Base-by-base conservation (phyloP, 2,888 invertebrate genomes). In the Heliconius erato region DNA sequence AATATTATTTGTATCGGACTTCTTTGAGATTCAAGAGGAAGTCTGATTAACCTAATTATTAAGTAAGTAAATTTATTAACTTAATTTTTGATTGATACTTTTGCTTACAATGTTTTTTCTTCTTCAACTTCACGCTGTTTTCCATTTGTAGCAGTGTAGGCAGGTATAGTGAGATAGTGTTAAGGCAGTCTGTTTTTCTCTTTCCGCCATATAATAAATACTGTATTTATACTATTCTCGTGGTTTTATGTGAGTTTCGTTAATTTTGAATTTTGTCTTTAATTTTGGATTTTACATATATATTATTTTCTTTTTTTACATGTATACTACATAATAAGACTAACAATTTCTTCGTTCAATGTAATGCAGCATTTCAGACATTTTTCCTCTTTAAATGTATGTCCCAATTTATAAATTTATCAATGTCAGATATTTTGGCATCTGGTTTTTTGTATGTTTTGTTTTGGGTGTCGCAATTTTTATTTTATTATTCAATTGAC, bases 361-460 rank as follows among this genome's bases (percentile, higher is more conserved):
- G 54, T 32, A 59, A 12, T 32, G 74, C 14, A 59, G 23, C 54
- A 32, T 32, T 28, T 74, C 6, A 54, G 12, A 74, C 6, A 32
- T 74, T 23, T 59, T 32, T 74, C 32, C 32, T 19, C 2, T 32
- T 49, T 28, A 74, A 23, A 74, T 32, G 32, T 74, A 32, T 32
- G 23, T n/a, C 23, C 12, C 54, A n/a, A 16, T 16, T 16, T 16
- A 59, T 59, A 74, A 28, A 32, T 32, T 28, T 54, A 32, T 74
- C 32, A 74, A 74, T 54, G 44, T 71, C 71, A 71, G 44, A 71
- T 26, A 44, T 71, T 40, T 71, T 71, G 71, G 44, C 44, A 71
- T 71, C 71, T 44, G 14, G 71, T 44, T 44, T 44, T 26, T 44
- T 40, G 23, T 23, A 40, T 44, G 12, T 26, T 71, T 44, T 26